A percentile compares a stretch with the other conserved stretches of the same genome.
Conservation (phyloP, 2,113 vertebrate species). For the Aldabrachelys gigantea region DNA sequence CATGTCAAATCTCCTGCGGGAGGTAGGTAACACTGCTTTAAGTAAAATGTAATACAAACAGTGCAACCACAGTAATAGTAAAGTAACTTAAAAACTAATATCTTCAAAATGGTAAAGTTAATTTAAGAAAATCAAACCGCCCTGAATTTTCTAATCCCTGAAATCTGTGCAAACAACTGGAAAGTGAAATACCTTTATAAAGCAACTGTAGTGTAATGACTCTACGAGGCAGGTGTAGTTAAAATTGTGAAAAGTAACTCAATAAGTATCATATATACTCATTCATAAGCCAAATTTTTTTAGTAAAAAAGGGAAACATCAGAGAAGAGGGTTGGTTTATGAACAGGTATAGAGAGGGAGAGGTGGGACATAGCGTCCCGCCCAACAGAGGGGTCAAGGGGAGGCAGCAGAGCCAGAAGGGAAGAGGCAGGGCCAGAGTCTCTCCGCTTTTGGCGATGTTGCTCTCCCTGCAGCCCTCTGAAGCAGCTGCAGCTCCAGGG, state of each 20-base stretch:
- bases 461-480: too few species aligned
- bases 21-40: background rate
- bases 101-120: background rate
- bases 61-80: background rate
- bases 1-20: background rate
- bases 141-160: background rate
- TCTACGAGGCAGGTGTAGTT: background rate
- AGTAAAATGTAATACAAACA: background rate
- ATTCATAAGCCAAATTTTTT: too few species aligned
- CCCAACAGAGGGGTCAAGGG: too few species aligned
- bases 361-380: too few species aligned
- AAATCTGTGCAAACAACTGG: background rate
- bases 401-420: too few species aligned
- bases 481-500: too few species aligned
- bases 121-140: background rate
- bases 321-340: too few species aligned
- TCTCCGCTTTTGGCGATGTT: too few species aligned
- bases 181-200: background rate
- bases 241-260: background rate
- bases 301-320: too few species aligned
- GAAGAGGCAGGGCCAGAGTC: too few species aligned
- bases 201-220: background rate
- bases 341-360: too few species aligned
- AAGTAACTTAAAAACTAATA: background rate
- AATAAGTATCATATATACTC: too few species aligned